Base-by-base conservation (phyloP, 1,140 invertebrate genomes). In the Reticulitermes speratus region DNA sequence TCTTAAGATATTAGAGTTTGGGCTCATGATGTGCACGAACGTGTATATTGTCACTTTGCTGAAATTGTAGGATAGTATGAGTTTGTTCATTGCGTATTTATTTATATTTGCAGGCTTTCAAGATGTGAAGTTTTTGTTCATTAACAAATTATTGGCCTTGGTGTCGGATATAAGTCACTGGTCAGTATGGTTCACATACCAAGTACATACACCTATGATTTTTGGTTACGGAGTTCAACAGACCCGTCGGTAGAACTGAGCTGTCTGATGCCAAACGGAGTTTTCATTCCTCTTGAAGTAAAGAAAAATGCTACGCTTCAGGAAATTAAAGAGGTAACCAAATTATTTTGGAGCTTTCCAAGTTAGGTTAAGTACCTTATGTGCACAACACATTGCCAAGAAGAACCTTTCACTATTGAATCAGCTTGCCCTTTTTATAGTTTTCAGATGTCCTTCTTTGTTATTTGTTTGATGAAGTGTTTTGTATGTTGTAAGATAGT, bases 221-320 rank as follows among this genome's bases (percentile, higher is more conserved):
- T 94, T 89, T 95, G 94, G 94, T 89, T 91, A 87, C 91, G 92
- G 87, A 92, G 92, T 69, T 93, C 93, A 59, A 93, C 94, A 88
- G 88, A 88, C 83, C 87, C 87, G 23, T 90, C 92, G 83, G 94
- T 96, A 38, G 93, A 95, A 88, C 91, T 98, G 44, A 96, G 95
- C 88, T 97, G 96, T 90, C 91, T 98, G 81, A 93, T 98, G 93
- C 97, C 97, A 86, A 97, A 97, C 91, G 96, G 96, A 85, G 93
- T 97, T 89, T 91, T 96, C 88, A 94, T 97, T 88, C 92, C 94
- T 55, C 89, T 97, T 16, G 92, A 93, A 87, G 94, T 94, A 30
- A 95, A 93, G 89, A 93, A 94, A 88, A 94, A 96, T 91, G 93
- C 94, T 45, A 95, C 95, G 55, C 93, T 98, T 69, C 93, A 94